Percentiles rank a stretch among this genome's conserved stretches.
Evolutionary conservation across 2,797 vertebrate genomes (phyloP).

Genomic region (Oreortyx pictus): DNA sequence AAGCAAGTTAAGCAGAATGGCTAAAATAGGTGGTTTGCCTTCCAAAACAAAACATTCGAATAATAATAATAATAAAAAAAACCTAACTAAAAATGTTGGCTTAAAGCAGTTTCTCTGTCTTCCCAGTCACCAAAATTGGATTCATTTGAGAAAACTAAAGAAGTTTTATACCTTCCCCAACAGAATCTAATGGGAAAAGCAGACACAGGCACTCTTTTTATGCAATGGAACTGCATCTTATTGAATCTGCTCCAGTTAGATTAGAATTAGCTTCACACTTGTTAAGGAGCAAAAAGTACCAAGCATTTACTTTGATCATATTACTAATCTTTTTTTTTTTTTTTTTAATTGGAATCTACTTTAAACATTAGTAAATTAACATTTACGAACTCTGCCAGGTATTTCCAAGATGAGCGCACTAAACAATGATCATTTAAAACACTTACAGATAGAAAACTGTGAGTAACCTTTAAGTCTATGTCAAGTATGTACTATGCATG

Average conservation of each 20-base stretch:
- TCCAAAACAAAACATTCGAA: not conserved
- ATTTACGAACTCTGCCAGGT: not conserved
- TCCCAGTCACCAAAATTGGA: not conserved
- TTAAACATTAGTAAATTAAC: not conserved
- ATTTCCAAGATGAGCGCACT: not conserved
- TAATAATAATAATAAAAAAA: no score
- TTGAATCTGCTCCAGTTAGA: not conserved
- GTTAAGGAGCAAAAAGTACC: not conserved
- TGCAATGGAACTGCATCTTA: not conserved
- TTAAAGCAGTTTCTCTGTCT: not conserved
- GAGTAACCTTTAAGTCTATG: not conserved
- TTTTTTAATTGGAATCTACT: not conserved
- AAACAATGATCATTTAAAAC: not conserved
- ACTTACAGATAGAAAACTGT: not conserved
- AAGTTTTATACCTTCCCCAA: not conserved
- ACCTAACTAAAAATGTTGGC: not conserved
- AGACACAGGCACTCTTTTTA: not conserved
- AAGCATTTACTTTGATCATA: not conserved
- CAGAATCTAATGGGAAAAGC: not conserved
- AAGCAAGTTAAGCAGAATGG: not conserved
- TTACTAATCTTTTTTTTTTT: not conserved
- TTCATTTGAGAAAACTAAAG: not conserved
- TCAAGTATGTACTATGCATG: not conserved
- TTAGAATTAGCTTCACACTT: not conserved
- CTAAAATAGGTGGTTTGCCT: not conserved